Evolutionary conservation across 2,888 invertebrate species (phyloP).

Genomic region (Colletes collaris): DNA sequence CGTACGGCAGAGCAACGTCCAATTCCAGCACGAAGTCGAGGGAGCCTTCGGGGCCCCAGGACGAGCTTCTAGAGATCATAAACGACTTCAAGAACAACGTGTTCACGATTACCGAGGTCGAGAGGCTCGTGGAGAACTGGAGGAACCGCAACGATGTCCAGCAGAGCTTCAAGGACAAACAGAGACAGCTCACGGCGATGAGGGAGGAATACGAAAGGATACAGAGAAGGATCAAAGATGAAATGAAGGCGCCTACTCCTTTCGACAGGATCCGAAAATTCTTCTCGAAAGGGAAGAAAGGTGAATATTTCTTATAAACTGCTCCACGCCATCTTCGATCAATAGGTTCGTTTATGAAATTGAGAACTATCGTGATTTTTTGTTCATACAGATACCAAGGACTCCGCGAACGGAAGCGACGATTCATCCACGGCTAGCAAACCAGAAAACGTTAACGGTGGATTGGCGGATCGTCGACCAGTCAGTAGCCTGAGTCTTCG

Average conservation of each 20-base stretch:
- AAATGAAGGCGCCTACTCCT: conserved; percentile 90
- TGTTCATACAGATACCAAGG: conserved; percentile 68
- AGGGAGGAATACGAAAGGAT: conserved; percentile 92
- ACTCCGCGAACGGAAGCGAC: conserved; percentile 62
- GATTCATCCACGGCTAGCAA: conserved; percentile 69
- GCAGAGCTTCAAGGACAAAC: conserved; percentile 93
- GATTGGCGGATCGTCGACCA: conserved; percentile 84
- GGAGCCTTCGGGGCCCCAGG: conserved; percentile 84
- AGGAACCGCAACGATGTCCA: conserved; percentile 93
- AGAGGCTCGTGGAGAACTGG: conserved; percentile 94
- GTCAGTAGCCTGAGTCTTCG: conserved; percentile 88
- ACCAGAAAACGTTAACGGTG: conserved; percentile 68
- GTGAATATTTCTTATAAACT: conserved; percentile 46
- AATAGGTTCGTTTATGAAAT: too few species aligned
- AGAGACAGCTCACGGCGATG: conserved; percentile 92
- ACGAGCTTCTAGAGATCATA: conserved; percentile 93
- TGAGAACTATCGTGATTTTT: background rate
- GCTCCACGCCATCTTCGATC: too few species aligned
- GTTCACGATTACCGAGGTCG: conserved; percentile 92
- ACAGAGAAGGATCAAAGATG: conserved; percentile 90
- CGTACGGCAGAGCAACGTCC: conserved; percentile 63
- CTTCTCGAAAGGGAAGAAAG: conserved; percentile 87
- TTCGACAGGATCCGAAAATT: conserved; percentile 91
- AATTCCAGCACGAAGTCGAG: conserved; percentile 72
- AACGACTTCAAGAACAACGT: conserved; percentile 95